Evolutionary conservation across 2,888 invertebrate genomes (phyloP).

Genomic region (Tenthredo livida): DNA sequence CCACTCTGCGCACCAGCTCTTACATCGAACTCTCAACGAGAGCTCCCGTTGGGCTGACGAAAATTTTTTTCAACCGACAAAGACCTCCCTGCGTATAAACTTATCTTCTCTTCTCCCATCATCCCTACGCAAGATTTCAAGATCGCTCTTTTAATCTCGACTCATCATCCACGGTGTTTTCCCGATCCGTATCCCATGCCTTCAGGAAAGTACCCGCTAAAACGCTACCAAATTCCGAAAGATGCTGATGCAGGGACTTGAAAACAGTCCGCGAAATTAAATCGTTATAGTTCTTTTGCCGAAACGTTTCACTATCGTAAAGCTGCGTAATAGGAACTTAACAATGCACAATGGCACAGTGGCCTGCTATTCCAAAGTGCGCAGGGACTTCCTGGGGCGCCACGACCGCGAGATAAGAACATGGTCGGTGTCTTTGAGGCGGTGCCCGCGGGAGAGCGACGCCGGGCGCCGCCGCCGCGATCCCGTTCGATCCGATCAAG

Average conservation of each 20-base stretch:
- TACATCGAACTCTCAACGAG: not conserved
- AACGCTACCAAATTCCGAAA: not conserved
- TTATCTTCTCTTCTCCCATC: not conserved
- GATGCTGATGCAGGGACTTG: not conserved
- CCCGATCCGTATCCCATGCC: not conserved
- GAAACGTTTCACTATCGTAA: not conserved
- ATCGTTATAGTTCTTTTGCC: not conserved
- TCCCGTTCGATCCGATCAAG: slow-evolving; percentile 63
- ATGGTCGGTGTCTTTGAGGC: slow-evolving; percentile 73
- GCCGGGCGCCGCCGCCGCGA: slow-evolving; percentile 60
- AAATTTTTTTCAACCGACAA: slow-evolving; percentile 35
- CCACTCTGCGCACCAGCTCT: not conserved
- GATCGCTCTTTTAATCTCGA: not conserved
- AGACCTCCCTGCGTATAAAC: slow-evolving; percentile 40
- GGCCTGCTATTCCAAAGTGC: slow-evolving; percentile 64
- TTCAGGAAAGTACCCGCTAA: not conserved
- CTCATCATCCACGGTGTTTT: not conserved
- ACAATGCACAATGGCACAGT: slow-evolving; percentile 74
- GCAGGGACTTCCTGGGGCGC: slow-evolving; percentile 69
- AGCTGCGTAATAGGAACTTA: slow-evolving; percentile 43
- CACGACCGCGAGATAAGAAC: slow-evolving; percentile 70
- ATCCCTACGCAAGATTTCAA: not conserved
- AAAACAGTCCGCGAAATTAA: not conserved
- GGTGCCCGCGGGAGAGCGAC: slow-evolving; percentile 65
- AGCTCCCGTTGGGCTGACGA: slow-evolving; percentile 49